phyloP scores from a whole-genome alignment of 2,113 vertebrate genomes.

The Pachycephala philippinensis region DNA sequence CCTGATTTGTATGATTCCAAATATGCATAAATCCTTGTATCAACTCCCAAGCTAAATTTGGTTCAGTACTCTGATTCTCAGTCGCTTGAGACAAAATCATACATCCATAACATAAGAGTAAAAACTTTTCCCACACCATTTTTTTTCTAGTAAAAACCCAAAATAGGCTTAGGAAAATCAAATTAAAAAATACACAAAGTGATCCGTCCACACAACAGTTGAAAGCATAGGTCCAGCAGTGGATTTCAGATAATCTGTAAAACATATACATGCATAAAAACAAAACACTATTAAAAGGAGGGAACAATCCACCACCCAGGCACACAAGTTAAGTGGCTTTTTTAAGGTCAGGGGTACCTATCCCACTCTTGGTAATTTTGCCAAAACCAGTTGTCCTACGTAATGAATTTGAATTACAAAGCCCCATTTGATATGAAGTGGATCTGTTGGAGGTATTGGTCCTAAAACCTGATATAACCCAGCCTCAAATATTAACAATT shows the following conservation, averaged over 20 bases:
- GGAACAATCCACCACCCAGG: neutral
- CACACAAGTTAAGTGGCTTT: neutral
- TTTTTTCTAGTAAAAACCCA: neutral
- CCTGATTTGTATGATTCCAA: slow-evolving; percentile 2
- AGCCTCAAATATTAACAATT: neutral
- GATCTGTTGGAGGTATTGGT: neutral
- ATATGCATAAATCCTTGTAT: slow-evolving; percentile 25
- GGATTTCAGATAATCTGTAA: neutral
- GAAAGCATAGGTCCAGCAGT: neutral
- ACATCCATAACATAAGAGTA: neutral
- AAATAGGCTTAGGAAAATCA: neutral
- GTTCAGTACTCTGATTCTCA: neutral
- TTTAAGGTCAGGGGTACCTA: neutral
- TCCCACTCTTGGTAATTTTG: neutral
- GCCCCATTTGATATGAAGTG: neutral
- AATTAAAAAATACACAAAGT: neutral
- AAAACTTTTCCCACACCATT: neutral
- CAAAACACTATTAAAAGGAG: neutral
- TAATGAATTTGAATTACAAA: neutral
- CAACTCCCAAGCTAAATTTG: slow-evolving; percentile 4
- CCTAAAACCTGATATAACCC: neutral
- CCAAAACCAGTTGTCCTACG: neutral
- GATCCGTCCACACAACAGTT: neutral
- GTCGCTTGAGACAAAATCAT: neutral
- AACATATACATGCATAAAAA: neutral